Evolutionary conservation across 2,797 vertebrate species (phyloP).

Genomic region (Sus cebifrons): DNA sequence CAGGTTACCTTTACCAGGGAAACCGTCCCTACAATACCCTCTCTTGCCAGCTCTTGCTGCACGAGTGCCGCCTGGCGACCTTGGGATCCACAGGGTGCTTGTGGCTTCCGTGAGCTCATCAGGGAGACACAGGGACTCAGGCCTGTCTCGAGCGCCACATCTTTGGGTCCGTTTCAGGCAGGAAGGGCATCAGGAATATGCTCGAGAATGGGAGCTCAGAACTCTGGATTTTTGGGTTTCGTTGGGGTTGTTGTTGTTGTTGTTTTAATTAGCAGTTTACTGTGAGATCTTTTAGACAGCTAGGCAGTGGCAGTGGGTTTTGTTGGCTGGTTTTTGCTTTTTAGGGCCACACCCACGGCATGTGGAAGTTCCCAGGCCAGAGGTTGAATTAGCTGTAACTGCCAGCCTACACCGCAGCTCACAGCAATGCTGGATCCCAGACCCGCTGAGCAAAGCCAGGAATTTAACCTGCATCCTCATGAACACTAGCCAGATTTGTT

Average conservation of each 20-base stretch:
- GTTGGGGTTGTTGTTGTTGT: not conserved
- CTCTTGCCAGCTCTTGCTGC: not conserved
- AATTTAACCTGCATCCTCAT: no score
- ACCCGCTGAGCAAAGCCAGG: no score
- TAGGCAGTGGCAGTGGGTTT: not conserved
- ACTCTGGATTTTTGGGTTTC: not conserved
- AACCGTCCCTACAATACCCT: accelerated
- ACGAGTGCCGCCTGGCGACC: accelerated
- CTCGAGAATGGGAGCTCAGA: not conserved
- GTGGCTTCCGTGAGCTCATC: accelerated
- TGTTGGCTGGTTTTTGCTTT: no score
- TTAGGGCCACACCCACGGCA: no score
- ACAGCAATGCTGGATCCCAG: no score
- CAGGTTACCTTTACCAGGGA: not conserved
- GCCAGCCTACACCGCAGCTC: no score
- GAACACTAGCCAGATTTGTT: no score
- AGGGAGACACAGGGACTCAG: accelerated
- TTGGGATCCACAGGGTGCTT: accelerated
- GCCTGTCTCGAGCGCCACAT: accelerated
- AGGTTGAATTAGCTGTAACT: no score
- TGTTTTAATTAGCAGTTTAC: not conserved
- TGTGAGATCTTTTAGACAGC: not conserved
- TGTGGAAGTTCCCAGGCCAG: no score
- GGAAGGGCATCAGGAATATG: no score
- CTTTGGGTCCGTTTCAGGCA: not conserved